phyloP scores from a whole-genome alignment of 2,888 invertebrate genomes.

The Diarsia dahlii region DNA sequence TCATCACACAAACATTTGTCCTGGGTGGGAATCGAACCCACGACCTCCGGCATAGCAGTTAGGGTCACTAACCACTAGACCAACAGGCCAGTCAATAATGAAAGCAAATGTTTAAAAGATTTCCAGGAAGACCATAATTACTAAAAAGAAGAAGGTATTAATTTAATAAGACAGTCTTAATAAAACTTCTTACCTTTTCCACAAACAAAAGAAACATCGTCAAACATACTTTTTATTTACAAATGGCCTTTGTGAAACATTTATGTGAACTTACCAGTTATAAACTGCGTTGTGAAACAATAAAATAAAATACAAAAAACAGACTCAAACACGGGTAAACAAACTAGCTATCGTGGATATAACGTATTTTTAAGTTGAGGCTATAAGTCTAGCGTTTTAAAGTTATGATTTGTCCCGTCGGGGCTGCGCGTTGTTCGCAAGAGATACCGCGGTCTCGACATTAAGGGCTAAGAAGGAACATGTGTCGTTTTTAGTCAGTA shows the following conservation, averaged over 20 bases:
- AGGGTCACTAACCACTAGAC: too few relatives aligned
- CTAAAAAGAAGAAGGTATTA: background rate
- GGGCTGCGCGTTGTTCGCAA: too few relatives aligned
- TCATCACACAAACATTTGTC: too few relatives aligned
- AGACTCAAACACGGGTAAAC: conserved; percentile 63
- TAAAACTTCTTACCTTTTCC: background rate
- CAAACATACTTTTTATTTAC: conserved; percentile 28
- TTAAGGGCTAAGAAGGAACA: too few relatives aligned
- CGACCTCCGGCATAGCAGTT: too few relatives aligned
- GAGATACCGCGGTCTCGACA: too few relatives aligned
- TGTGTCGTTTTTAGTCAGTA: too few relatives aligned
- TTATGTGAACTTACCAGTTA: conserved; percentile 43
- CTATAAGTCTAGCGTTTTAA: conserved; percentile 6
- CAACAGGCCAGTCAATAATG: too few relatives aligned
- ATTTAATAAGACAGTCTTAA: background rate
- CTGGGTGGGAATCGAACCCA: too few relatives aligned
- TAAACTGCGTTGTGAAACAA: conserved; percentile 53
- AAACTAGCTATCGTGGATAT: conserved; percentile 62
- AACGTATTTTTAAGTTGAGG: conserved; percentile 59
- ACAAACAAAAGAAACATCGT: conserved; percentile 20
- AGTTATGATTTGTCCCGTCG: too few relatives aligned
- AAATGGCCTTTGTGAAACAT: conserved; percentile 48
- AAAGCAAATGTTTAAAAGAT: background rate
- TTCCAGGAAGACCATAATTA: background rate
- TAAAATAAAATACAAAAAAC: conserved; percentile 62